These are phyloP conservation scores for Mastomys coucha DNA, from an alignment of 2,113 vertebrate genomes.

Conservation along the genomic window DNA sequence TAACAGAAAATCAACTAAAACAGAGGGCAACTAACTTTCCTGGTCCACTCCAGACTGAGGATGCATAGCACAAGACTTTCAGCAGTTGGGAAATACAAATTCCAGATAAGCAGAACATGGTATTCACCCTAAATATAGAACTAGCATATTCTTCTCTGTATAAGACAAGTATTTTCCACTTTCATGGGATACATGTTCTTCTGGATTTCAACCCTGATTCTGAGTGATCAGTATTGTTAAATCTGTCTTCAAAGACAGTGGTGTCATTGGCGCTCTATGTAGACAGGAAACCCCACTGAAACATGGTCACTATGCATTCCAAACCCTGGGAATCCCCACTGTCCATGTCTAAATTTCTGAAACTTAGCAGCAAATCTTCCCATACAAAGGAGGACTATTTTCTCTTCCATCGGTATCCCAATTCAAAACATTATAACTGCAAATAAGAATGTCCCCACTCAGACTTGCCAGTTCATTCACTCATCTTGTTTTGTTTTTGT, in stretches of 20 bases:
- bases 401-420: neutral
- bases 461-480: neutral
- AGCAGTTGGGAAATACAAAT: neutral
- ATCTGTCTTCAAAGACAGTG: neutral
- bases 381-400: neutral
- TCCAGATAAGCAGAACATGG: neutral
- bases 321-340: neutral
- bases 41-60: neutral
- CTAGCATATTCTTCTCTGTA: too few species aligned
- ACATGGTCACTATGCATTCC: neutral
- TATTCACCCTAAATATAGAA: neutral
- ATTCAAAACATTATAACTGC: neutral
- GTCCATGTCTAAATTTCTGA: neutral
- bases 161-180: neutral
- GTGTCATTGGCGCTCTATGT: neutral
- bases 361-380: neutral
- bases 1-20: neutral
- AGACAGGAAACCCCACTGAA: neutral
- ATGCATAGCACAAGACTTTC: neutral
- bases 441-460: constrained; percentile 1
- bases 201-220: neutral
- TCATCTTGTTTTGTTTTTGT: too few species aligned
- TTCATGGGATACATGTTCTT: neutral
- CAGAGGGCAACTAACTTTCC: neutral
- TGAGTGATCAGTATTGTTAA: neutral